Evolutionary conservation across 1,140 invertebrate species (phyloP).

Genomic region (Branchinecta lynchi): DNA sequence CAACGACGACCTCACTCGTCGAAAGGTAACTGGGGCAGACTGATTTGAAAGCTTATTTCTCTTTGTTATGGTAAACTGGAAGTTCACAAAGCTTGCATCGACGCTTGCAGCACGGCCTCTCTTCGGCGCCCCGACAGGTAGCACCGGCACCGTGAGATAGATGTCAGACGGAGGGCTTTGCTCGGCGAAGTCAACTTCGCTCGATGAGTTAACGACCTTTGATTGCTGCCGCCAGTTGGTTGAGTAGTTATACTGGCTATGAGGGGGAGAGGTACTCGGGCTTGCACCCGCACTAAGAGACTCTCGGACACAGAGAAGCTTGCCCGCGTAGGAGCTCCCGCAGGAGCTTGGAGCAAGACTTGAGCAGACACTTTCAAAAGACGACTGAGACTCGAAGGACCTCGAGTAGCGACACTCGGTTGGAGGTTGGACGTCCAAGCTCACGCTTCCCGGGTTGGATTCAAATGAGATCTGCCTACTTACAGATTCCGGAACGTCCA

Average conservation of each 20-base stretch:
- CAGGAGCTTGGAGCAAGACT: constrained; percentile 9
- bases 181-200: constrained; percentile 26
- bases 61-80: constrained; percentile 22
- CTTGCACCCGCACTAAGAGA: constrained; percentile 46
- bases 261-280: constrained; percentile 43
- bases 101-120: background rate
- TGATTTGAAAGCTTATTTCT: background rate
- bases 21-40: background rate
- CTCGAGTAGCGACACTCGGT: constrained; percentile 14
- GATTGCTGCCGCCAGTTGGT: background rate
- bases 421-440: constrained; percentile 18
- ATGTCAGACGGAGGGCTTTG: constrained; percentile 44
- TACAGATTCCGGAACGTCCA: constrained; percentile 22
- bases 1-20: background rate
- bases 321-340: constrained; percentile 13
- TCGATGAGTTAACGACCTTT: constrained; percentile 34
- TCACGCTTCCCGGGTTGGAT: constrained; percentile 15
- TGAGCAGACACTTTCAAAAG: constrained; percentile 19
- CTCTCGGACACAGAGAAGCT: constrained; percentile 26
- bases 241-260: constrained; percentile 21
- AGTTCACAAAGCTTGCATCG: background rate
- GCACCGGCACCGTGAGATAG: constrained; percentile 55
- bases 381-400: constrained; percentile 21
- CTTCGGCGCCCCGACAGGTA: constrained; percentile 12
- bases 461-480: constrained; percentile 18